Percentiles rank a stretch among this genome's conserved stretches.
phyloP scores from a whole-genome alignment of 2,797 vertebrate species.

The Sebastes taczanowskii region DNA sequence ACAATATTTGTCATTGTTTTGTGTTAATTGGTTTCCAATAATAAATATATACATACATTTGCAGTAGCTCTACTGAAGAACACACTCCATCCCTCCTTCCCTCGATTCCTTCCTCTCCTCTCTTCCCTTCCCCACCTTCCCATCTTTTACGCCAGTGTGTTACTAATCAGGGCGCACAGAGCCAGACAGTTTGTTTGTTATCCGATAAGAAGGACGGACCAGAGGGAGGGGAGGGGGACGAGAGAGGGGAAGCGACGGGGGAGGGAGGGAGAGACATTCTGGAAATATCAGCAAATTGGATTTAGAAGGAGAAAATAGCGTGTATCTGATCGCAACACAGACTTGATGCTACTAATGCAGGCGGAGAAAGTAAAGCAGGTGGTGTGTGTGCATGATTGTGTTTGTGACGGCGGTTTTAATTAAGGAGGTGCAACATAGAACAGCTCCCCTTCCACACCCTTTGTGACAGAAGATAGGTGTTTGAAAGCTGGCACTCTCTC shows the following conservation, averaged over 20 bases:
- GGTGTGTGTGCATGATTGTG: not conserved
- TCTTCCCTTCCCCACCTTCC: not conserved
- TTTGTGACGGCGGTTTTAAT: conserved; percentile 46
- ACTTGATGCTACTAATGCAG: conserved; percentile 58
- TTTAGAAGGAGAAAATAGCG: conserved; percentile 68
- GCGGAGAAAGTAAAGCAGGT: conserved; percentile 38
- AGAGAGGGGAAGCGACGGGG: too few relatives aligned
- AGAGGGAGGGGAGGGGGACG: not conserved
- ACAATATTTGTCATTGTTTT: too few relatives aligned
- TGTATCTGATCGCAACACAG: conserved; percentile 62
- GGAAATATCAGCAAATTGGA: conserved; percentile 75
- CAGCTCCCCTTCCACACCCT: not conserved
- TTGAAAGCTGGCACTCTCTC: conserved; percentile 35
- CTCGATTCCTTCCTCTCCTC: not conserved
- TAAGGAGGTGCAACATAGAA: conserved; percentile 56
- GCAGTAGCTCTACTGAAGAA: conserved; percentile 7
- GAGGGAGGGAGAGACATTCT: conserved; percentile 38
- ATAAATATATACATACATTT: too few relatives aligned
- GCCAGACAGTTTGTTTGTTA: conserved; percentile 66
- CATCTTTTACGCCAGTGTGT: conserved; percentile 37
- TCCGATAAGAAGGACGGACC: conserved; percentile 58
- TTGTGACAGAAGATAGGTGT: conserved; percentile 22
- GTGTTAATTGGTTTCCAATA: too few relatives aligned
- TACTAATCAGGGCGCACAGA: conserved; percentile 61
- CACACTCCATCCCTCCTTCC: not conserved